A percentile compares a stretch with the other conserved stretches of the same genome.
Evolutionary conservation across 2,797 vertebrate genomes (phyloP).

Genomic region (Acanthurus tractus): DNA sequence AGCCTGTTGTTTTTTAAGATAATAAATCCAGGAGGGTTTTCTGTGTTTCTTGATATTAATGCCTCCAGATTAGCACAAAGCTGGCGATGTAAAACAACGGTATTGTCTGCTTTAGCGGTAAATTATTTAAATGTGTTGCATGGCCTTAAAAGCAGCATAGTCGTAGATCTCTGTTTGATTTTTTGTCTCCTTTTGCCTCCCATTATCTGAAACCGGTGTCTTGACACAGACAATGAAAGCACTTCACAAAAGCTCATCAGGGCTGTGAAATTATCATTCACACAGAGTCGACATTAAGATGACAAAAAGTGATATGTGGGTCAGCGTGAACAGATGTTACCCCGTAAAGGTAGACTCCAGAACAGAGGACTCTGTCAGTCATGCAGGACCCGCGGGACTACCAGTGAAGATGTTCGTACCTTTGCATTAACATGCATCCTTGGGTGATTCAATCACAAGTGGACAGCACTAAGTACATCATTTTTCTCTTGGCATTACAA

Average conservation of each 20-base stretch:
- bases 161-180: constrained; percentile 41
- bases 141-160: constrained; percentile 20
- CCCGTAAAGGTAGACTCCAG: constrained; percentile 46
- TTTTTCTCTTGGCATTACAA: too few relatives aligned
- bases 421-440: too few relatives aligned
- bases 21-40: constrained; percentile 40
- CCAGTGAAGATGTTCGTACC: neutral
- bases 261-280: constrained; percentile 40
- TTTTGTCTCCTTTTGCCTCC: constrained; percentile 30
- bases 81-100: constrained; percentile 36
- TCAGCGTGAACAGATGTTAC: constrained; percentile 67
- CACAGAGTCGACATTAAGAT: constrained; percentile 42
- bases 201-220: constrained; percentile 25
- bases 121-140: constrained; percentile 46
- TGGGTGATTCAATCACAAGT: too few relatives aligned
- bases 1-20: constrained; percentile 17
- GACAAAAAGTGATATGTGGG: constrained; percentile 59
- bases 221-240: constrained; percentile 6
- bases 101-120: constrained; percentile 29
- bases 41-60: constrained; percentile 42
- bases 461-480: too few relatives aligned
- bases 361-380: constrained; percentile 70
- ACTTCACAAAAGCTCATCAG: constrained; percentile 7
- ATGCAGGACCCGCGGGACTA: constrained; percentile 55
- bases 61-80: constrained; percentile 18